Conservation (phyloP, 35 echinoderm and acorn worm genomes). For the Anneissia japonica region DNA sequence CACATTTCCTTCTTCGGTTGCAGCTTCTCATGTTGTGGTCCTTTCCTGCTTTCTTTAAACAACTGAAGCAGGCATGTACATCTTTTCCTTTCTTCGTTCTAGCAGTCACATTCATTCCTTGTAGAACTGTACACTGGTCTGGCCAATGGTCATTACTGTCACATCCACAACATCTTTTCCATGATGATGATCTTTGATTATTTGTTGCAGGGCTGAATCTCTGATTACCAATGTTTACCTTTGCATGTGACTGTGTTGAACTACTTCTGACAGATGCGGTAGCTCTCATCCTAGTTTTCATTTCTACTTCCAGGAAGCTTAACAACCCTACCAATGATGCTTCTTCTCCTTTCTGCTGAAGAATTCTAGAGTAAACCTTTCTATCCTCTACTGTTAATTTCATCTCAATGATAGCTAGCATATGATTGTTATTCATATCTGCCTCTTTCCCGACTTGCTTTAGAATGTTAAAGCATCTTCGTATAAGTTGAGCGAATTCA, state of each 20-base stretch:
- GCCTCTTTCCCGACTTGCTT: background rate
- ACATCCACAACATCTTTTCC: no score
- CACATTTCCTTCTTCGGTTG: no score
- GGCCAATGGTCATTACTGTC: no score
- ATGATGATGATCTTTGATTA: no score
- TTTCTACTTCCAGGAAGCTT: constrained; percentile 13
- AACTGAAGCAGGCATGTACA: background rate
- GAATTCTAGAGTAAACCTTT: constrained; percentile 16
- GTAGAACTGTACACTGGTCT: background rate
- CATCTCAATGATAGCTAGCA: constrained; percentile 30
- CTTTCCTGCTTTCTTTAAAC: no score
- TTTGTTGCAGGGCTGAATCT: background rate
- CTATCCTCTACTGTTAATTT: constrained; percentile 9
- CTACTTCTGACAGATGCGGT: constrained; percentile 1
- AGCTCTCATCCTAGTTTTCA: constrained; percentile 27
- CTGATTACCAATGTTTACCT: constrained; percentile 10
- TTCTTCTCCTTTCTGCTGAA: background rate
- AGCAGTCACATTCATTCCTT: background rate
- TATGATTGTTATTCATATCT: constrained; percentile 4
- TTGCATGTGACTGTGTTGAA: background rate
- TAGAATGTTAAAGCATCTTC: constrained; percentile 18
- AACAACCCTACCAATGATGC: constrained; percentile 11
- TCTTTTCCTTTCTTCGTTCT: background rate
- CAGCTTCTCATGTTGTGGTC: no score
- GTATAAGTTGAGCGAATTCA: constrained; percentile 21